Percentiles rank a stretch among this genome's conserved stretches.
These are phyloP conservation scores for Micrastur ruficollis DNA, from an alignment of 2,797 vertebrate genomes.

Conservation along the genomic window DNA sequence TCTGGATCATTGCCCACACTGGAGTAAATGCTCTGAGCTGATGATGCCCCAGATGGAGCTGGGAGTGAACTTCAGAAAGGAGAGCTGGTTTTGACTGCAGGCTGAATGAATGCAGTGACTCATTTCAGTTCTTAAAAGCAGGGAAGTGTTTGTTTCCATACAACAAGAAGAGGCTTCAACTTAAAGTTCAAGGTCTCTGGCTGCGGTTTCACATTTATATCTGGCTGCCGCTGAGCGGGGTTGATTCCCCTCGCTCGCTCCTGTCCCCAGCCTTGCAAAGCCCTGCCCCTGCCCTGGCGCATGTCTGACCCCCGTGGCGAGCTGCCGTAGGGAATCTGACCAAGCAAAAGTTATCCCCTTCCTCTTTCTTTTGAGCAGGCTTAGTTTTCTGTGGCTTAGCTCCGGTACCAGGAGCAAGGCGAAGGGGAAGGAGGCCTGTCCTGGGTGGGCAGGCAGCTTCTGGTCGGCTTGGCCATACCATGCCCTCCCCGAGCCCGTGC, in stretches of 20 bases:
- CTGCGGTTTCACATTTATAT: not conserved
- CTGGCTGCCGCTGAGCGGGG: not conserved
- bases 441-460: not conserved
- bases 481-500: accelerated
- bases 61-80: not conserved
- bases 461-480: accelerated
- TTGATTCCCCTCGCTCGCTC: not conserved
- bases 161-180: not conserved
- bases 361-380: not conserved
- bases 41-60: not conserved
- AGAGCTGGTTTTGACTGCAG: not conserved
- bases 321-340: not conserved
- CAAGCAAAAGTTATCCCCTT: not conserved
- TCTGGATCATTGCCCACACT: accelerated
- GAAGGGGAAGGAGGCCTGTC: not conserved
- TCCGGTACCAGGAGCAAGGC: accelerated
- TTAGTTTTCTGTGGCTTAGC: not conserved
- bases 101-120: not conserved
- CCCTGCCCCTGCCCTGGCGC: not conserved
- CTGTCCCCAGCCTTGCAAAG: not conserved
- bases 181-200: not conserved
- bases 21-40: not conserved
- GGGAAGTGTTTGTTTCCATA: slow-evolving; percentile 18
- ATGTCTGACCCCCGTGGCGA: accelerated
- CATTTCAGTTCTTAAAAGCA: slow-evolving; percentile 16